These are phyloP conservation scores for Ectropis crepuscularia DNA, from an alignment of 2,888 invertebrate genomes.

Conservation along the genomic window DNA sequence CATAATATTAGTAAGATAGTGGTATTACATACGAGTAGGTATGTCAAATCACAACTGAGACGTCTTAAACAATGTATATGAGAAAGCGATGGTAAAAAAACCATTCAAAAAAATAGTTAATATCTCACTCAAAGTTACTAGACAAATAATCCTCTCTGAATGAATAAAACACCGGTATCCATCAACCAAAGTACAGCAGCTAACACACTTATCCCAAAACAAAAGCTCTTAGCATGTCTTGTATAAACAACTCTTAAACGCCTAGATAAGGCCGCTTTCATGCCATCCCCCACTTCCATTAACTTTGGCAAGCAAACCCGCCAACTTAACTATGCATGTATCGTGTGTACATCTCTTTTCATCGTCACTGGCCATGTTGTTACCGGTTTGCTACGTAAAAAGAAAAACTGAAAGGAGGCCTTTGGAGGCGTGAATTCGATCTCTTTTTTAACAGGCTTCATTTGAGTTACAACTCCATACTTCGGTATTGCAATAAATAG, in stretches of 20 bases:
- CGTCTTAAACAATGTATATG: too few species aligned
- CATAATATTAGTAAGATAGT: too few species aligned
- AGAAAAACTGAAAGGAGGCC: conserved; percentile 71
- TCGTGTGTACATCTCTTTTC: conserved; percentile 81
- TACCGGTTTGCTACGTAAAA: conserved; percentile 62
- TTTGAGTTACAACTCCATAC: conserved; percentile 48
- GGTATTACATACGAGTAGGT: too few species aligned
- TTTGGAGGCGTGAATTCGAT: conserved; percentile 69
- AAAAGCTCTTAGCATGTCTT: conserved; percentile 41
- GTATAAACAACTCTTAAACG: conserved; percentile 63
- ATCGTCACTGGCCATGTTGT: conserved; percentile 65
- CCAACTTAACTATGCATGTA: conserved; percentile 74
- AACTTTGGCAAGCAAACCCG: conserved; percentile 76
- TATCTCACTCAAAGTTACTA: neutral
- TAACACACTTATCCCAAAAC: conserved; percentile 51
- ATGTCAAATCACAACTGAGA: too few species aligned
- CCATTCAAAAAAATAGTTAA: too few species aligned
- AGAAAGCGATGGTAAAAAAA: too few species aligned
- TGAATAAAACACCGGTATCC: neutral
- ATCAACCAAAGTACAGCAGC: conserved; percentile 9
- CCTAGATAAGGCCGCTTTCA: conserved; percentile 72
- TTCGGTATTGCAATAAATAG: conserved; percentile 13
- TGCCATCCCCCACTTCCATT: conserved; percentile 69
- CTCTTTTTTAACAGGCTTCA: conserved; percentile 48
- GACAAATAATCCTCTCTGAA: neutral